Conservation (phyloP, 2,888 invertebrate species). For the Netelia inedita region DNA sequence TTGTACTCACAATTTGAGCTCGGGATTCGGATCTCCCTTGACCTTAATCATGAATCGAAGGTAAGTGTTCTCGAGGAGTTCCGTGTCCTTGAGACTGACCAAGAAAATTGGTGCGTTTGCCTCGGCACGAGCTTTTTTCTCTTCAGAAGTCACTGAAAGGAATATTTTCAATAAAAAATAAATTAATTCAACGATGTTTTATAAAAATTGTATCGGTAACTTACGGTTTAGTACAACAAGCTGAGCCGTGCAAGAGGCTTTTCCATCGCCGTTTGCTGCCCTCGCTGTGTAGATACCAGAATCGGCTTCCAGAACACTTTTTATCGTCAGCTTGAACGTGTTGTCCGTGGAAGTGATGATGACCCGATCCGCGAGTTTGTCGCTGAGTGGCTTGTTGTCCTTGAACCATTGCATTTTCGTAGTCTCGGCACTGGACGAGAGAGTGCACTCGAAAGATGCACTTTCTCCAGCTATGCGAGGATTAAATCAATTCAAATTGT, state of each 20-base stretch:
- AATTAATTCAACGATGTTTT: not conserved
- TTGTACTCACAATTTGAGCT: constrained; percentile 94
- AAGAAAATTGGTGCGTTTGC: constrained; percentile 93
- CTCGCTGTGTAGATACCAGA: constrained; percentile 96
- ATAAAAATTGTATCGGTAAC: constrained; percentile 76
- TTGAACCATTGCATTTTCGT: constrained; percentile 92
- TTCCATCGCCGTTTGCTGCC: constrained; percentile 93
- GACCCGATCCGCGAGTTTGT: constrained; percentile 91
- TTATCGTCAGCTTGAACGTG: constrained; percentile 90
- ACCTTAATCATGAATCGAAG: constrained; percentile 95
- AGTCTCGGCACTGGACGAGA: constrained; percentile 87
- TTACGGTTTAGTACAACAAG: constrained; percentile 94
- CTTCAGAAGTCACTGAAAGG: constrained; percentile 89
- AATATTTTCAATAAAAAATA: not conserved
- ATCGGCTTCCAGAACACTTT: constrained; percentile 91
- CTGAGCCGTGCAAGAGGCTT: constrained; percentile 94
- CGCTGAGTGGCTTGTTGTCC: constrained; percentile 93
- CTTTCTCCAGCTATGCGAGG: constrained; percentile 91
- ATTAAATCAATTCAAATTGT: constrained; percentile 48
- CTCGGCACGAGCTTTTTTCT: constrained; percentile 89
- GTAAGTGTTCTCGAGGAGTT: constrained; percentile 94
- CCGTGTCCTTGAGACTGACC: constrained; percentile 94
- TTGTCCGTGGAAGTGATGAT: constrained; percentile 88
- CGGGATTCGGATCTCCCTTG: constrained; percentile 95
- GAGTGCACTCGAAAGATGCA: constrained; percentile 92